Conservation (phyloP, 2,888 invertebrate genomes). For the Parnassius smintheus region DNA sequence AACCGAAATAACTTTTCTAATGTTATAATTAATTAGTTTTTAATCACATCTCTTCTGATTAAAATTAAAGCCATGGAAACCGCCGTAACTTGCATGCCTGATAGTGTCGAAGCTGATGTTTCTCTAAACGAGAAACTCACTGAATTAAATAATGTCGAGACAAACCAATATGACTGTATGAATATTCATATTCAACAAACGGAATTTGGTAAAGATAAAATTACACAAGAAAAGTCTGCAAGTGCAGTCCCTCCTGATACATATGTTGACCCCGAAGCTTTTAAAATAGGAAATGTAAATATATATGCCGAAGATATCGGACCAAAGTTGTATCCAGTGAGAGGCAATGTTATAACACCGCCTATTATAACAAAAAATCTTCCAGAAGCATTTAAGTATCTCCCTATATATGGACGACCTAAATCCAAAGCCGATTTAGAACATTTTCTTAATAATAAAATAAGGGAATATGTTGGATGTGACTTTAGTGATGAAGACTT, state of each 20-base stretch:
- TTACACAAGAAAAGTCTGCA: not conserved
- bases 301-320: constrained; percentile 46
- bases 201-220: not conserved
- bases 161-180: too few species aligned
- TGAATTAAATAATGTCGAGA: not conserved
- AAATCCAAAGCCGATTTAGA: constrained; percentile 37
- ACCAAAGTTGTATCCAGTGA: constrained; percentile 51
- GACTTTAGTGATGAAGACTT: constrained; percentile 62
- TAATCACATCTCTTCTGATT: too few species aligned
- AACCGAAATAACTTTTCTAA: too few species aligned
- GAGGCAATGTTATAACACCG: constrained; percentile 47
- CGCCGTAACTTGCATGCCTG: not conserved
- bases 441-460: constrained; percentile 44
- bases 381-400: constrained; percentile 48
- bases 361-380: constrained; percentile 55
- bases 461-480: constrained; percentile 58
- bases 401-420: constrained; percentile 57
- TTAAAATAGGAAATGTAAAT: constrained; percentile 17
- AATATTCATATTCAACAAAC: too few species aligned
- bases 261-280: constrained; percentile 1
- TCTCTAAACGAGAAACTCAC: not conserved
- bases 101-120: not conserved
- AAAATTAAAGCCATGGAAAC: not conserved
- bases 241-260: not conserved
- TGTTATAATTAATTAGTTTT: too few species aligned